These are phyloP conservation scores for Drosophila flavopinicola DNA, from an alignment of 2,888 invertebrate genomes.

Conservation along the genomic window DNA sequence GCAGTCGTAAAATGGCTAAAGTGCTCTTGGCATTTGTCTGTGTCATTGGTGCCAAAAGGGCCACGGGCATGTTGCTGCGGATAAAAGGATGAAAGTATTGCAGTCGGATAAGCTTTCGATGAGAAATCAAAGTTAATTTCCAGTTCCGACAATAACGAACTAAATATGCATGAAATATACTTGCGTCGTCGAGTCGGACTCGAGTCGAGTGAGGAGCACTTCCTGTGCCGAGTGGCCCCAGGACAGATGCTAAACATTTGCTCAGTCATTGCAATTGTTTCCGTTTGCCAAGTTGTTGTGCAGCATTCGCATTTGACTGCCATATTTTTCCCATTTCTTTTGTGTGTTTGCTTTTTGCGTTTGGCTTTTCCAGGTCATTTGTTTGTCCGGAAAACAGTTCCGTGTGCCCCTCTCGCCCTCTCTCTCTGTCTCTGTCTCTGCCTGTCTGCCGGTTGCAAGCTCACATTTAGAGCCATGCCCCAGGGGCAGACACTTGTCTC, in stretches of 20 bases:
- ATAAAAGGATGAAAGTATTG: conserved; percentile 10
- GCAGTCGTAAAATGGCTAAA: conserved; percentile 16
- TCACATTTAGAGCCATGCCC: conserved; percentile 37
- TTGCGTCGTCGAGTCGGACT: not conserved
- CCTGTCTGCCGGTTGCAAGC: conserved; percentile 18
- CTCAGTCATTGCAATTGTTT: conserved; percentile 78
- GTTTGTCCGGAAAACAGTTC: conserved; percentile 67
- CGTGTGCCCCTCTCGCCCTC: conserved; percentile 9
- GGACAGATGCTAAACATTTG: conserved; percentile 77
- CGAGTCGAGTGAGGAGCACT: conserved; percentile 1
- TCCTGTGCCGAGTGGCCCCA: conserved; percentile 31
- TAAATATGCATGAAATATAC: conserved; percentile 47
- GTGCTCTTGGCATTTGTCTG: conserved; percentile 35
- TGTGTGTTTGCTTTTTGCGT: conserved; percentile 69
- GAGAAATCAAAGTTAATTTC: conserved; percentile 68
- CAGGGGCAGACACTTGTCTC: conserved; percentile 66
- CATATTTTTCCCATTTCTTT: conserved; percentile 68
- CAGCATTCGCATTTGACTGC: conserved; percentile 40
- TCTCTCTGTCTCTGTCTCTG: not conserved
- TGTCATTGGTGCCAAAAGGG: conserved; percentile 32
- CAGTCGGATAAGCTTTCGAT: conserved; percentile 43
- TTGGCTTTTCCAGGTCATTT: conserved; percentile 79
- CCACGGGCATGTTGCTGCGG: conserved; percentile 3
- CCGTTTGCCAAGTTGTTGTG: conserved; percentile 59
- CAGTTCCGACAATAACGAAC: conserved; percentile 48